A percentile compares a stretch with the other conserved stretches of the same genome.
Evolutionary conservation across 2,113 vertebrate genomes (phyloP).

Genomic region (Sorex araneus): DNA sequence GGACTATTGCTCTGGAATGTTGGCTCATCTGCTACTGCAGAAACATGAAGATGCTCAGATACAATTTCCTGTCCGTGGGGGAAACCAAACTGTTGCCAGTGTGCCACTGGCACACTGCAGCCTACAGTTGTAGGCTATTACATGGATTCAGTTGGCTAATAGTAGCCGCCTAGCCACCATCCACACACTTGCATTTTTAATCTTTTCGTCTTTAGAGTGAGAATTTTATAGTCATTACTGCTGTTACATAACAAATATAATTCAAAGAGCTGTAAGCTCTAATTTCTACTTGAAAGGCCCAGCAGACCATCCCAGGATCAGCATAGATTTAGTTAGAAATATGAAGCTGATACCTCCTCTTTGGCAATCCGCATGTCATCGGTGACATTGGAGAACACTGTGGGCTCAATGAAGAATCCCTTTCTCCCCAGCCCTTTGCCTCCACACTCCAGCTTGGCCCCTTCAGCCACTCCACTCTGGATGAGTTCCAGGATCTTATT

Average conservation of each 20-base stretch:
- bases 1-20: neutral
- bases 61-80: neutral
- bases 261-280: neutral
- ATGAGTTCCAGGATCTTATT: conserved; percentile 96
- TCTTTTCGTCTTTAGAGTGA: neutral
- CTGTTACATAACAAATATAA: neutral
- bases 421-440: conserved; percentile 95
- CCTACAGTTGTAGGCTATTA: neutral
- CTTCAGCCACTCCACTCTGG: conserved; percentile 96
- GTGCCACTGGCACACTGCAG: neutral
- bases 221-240: neutral
- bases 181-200: conserved; percentile 10
- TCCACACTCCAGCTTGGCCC: conserved; percentile 98
- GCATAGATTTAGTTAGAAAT: neutral
- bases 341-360: conserved; percentile 93
- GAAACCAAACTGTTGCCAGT: neutral
- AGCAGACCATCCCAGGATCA: neutral
- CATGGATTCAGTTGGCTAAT: neutral
- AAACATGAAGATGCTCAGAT: rapidly evolving
- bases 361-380: conserved; percentile 98
- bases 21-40: too few relatives aligned
- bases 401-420: conserved; percentile 99
- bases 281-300: neutral
- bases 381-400: conserved; percentile 97
- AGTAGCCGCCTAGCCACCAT: neutral